Evolutionary conservation across 2,888 invertebrate species (phyloP).

Genomic region (Cabera pusaria): DNA sequence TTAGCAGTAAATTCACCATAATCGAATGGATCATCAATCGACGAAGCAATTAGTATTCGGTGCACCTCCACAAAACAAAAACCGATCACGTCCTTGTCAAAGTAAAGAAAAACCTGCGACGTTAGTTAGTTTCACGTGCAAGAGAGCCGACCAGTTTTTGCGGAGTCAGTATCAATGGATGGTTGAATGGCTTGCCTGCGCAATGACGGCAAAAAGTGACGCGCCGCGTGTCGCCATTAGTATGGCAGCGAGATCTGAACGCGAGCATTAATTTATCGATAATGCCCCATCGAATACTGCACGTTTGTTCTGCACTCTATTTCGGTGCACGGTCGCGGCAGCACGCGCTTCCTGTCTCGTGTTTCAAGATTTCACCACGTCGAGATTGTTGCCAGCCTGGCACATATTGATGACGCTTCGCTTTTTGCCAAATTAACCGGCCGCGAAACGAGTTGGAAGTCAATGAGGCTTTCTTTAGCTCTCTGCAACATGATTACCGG

Average conservation of each 20-base stretch:
- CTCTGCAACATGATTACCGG: slow-evolving; percentile 27
- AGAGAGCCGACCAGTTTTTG: slow-evolving; percentile 63
- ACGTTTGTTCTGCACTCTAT: slow-evolving; percentile 47
- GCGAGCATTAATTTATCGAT: slow-evolving; percentile 81
- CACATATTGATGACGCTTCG: slow-evolving; percentile 32
- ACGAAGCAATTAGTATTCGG: slow-evolving; percentile 58
- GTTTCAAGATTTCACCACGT: slow-evolving; percentile 35
- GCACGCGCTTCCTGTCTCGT: slow-evolving; percentile 69
- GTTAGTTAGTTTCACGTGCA: slow-evolving; percentile 60
- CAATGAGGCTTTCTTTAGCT: slow-evolving; percentile 27
- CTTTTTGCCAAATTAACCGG: slow-evolving; percentile 35
- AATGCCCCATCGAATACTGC: slow-evolving; percentile 75
- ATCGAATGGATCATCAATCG: slow-evolving; percentile 30
- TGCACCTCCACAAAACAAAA: slow-evolving; percentile 57
- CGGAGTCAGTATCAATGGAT: slow-evolving; percentile 64
- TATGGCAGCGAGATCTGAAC: slow-evolving; percentile 71
- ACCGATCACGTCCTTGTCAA: slow-evolving; percentile 63
- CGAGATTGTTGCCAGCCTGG: slow-evolving; percentile 21
- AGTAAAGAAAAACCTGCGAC: slow-evolving; percentile 56
- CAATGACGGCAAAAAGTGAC: slow-evolving; percentile 56
- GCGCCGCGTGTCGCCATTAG: slow-evolving; percentile 78
- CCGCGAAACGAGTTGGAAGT: slow-evolving; percentile 26
- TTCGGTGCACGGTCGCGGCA: slow-evolving; percentile 35
- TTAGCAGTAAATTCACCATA: slow-evolving; percentile 4
- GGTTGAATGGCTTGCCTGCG: slow-evolving; percentile 55